Evolutionary conservation across 2,888 invertebrate genomes (phyloP).

Genomic region (Meiosimyza decipiens): DNA sequence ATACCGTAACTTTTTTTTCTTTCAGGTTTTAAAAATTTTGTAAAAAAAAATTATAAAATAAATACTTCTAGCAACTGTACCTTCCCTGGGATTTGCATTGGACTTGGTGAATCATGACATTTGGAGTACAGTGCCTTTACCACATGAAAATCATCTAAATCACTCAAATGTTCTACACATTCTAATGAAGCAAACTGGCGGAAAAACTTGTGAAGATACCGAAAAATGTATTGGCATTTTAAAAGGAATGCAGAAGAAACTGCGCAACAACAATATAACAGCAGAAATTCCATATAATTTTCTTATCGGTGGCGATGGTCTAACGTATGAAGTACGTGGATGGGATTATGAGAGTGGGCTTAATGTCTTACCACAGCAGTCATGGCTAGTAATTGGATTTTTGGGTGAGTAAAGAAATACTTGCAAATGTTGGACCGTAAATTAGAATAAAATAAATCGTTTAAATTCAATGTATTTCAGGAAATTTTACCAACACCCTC

Average conservation of each 20-base stretch:
- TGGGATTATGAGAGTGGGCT: slow-evolving; percentile 66
- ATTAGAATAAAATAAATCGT: not conserved
- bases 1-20: too few relatives aligned
- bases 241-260: slow-evolving; percentile 60
- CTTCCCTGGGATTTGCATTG: slow-evolving; percentile 52
- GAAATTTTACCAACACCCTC: slow-evolving; percentile 52
- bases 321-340: slow-evolving; percentile 68
- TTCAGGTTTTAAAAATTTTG: not conserved
- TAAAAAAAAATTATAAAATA: not conserved
- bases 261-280: slow-evolving; percentile 2
- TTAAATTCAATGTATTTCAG: slow-evolving; percentile 43
- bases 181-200: slow-evolving; percentile 67
- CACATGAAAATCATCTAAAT: slow-evolving; percentile 46
- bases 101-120: slow-evolving; percentile 57
- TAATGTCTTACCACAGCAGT: slow-evolving; percentile 47
- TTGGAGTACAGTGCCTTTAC: slow-evolving; percentile 52
- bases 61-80: slow-evolving; percentile 44
- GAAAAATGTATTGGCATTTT: slow-evolving; percentile 63
- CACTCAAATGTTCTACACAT: slow-evolving; percentile 60
- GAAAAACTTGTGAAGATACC: slow-evolving; percentile 59
- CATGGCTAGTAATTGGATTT: slow-evolving; percentile 66
- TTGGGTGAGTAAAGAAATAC: slow-evolving; percentile 62
- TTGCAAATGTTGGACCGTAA: not conserved
- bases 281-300: slow-evolving; percentile 68
- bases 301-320: slow-evolving; percentile 68